Evolutionary conservation across 2,113 vertebrate species (phyloP), one percentile per base, ranked within the genome.

Genomic region (Zapus hudsonius): DNA sequence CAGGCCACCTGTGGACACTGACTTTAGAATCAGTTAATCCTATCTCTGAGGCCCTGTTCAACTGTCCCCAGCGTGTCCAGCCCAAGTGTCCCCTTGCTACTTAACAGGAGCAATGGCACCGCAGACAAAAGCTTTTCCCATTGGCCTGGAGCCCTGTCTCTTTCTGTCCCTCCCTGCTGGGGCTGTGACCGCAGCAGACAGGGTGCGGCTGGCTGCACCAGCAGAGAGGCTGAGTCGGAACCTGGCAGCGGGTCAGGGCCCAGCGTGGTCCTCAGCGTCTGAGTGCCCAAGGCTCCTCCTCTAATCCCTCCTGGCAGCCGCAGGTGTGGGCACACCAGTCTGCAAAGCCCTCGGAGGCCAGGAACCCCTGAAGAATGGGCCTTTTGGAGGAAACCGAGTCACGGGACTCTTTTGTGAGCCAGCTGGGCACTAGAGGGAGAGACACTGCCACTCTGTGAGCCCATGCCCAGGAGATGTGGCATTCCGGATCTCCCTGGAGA

Each of bases 291-390:
- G 47, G 29, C 76, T 52, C 22, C 63, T 40, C 89, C 81, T 81
- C 36, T 47, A 47, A 83, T 64, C 76, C 57, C 31, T 66, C n/a
- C 25, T 42, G 84, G 90, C 55, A 88, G 88, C 79, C 7, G 75
- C 86, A n/a, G 17, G 44, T 64, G 29, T n/a, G 75, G 84, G 74
- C 31, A 25, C 31, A 31, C 17, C 80, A 83, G 47, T 82, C 87
- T 86, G 47, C 85, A 84, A 87, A 73, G 79, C 92, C 76, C 72
- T 84, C 33, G n/a, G 36, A 25, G 90, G 74, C 70, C 86, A 93
- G 94, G 95, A 92, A 95, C 75, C 90, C 33, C 27, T 12, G 70
- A 52, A 92, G 93, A 92, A 67, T 55, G 44, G n/a, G 75, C 57
- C 12, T 31, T 42, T 79, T 23, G 55, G 80, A 90, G 89, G 92